Evolutionary conservation across 2,888 invertebrate species (phyloP).

Genomic region (Shargacucullia verbasci): DNA sequence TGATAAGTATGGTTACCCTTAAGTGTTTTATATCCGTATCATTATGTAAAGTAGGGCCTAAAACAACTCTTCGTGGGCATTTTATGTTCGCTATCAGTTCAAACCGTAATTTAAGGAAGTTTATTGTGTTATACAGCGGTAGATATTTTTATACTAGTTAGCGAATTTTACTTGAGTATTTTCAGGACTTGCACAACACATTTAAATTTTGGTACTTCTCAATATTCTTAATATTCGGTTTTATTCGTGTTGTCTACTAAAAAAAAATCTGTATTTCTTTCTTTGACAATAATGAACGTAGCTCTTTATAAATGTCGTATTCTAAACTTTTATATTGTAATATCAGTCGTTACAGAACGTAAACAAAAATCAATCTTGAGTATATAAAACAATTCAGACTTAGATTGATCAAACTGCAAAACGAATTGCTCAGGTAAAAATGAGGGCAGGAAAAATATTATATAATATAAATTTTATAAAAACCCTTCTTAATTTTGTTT

Average conservation of each 20-base stretch:
- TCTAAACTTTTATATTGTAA: not conserved
- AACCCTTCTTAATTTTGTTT: conserved; percentile 1
- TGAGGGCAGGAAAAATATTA: not conserved
- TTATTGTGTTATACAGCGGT: conserved; percentile 29
- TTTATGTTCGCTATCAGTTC: conserved; percentile 75
- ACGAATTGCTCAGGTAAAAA: not conserved
- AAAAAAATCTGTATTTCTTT: too few relatives aligned
- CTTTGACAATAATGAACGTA: too few relatives aligned
- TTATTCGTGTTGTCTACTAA: too few relatives aligned
- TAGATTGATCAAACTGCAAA: conserved; percentile 1
- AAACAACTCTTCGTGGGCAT: conserved; percentile 79
- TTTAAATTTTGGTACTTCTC: too few relatives aligned
- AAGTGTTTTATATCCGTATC: conserved; percentile 70
- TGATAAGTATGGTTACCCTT: conserved; percentile 29
- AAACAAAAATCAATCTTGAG: not conserved
- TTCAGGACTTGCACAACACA: too few relatives aligned
- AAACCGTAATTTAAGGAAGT: conserved; percentile 61
- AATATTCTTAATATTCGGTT: too few relatives aligned
- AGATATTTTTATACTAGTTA: conserved; percentile 15
- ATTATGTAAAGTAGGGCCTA: conserved; percentile 82
- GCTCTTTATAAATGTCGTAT: not conserved
- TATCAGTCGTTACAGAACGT: not conserved
- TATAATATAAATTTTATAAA: too few relatives aligned
- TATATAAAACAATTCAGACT: not conserved
- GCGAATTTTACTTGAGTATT: not conserved